These are phyloP conservation scores for Atta texana DNA, from an alignment of 1,140 invertebrate genomes.

Conservation along the genomic window DNA sequence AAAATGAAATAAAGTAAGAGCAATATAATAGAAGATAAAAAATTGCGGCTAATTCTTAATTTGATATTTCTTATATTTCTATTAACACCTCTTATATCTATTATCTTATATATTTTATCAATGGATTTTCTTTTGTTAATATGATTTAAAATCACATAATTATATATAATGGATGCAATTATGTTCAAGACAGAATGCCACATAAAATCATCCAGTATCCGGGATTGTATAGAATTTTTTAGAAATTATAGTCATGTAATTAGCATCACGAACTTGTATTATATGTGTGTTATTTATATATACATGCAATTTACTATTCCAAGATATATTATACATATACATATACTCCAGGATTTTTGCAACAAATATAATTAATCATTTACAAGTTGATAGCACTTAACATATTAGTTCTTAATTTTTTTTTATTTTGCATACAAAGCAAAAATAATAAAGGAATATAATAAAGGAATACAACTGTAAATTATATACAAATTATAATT, in stretches of 20 bases:
- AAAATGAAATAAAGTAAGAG: not conserved
- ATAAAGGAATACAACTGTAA: not conserved
- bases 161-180: slow-evolving; percentile 13
- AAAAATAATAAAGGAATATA: not conserved
- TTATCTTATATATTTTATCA: not conserved
- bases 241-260: slow-evolving; percentile 22
- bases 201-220: not conserved
- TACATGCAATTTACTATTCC: not conserved
- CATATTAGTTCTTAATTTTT: not conserved
- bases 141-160: not conserved
- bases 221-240: not conserved
- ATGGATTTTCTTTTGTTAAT: not conserved
- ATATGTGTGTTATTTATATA: not conserved
- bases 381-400: not conserved
- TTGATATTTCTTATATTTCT: not conserved
- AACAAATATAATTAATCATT: slow-evolving; percentile 20
- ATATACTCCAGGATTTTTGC: not conserved
- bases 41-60: not conserved
- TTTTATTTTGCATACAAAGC: not conserved
- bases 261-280: slow-evolving; percentile 22
- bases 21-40: not conserved
- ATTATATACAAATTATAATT: not conserved
- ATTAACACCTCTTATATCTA: not conserved
- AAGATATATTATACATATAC: too few species aligned
- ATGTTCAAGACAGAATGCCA: not conserved